Conservation (phyloP, 92 coral and sea anemone genomes). For the Phymanthus crucifer region DNA sequence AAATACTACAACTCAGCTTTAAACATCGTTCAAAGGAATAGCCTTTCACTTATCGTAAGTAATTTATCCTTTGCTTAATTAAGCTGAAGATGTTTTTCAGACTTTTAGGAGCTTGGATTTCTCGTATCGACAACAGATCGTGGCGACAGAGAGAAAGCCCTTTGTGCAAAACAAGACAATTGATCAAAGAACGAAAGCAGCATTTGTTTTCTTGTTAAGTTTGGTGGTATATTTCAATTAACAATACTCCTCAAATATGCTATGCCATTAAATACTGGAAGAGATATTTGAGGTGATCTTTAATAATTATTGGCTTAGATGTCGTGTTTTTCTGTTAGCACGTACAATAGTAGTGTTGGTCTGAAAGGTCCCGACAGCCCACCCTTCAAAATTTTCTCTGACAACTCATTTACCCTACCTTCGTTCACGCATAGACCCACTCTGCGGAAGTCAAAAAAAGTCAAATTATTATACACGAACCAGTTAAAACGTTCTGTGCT, state of each 20-base stretch:
- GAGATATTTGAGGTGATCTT: constrained; percentile 20
- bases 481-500: constrained; percentile 15
- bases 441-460: constrained; percentile 41
- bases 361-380: constrained; percentile 14
- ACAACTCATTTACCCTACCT: constrained; percentile 57
- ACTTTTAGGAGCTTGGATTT: neutral
- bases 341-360: constrained; percentile 6
- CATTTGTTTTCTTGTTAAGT: constrained; percentile 34
- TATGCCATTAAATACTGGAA: constrained; percentile 19
- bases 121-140: neutral
- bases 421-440: constrained; percentile 70
- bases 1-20: neutral
- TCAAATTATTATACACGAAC: constrained; percentile 20
- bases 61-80: neutral
- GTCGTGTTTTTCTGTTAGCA: constrained; percentile 1
- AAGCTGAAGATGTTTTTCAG: constrained; percentile 11
- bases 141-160: neutral
- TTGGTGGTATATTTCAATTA: constrained; percentile 33
- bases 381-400: constrained; percentile 19
- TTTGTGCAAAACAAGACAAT: constrained; percentile 18
- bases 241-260: constrained; percentile 11
- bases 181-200: constrained; percentile 5
- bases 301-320: constrained; percentile 8
- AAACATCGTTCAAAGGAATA: constrained; percentile 6
- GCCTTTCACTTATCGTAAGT: neutral